Base-by-base conservation (phyloP, 1,140 invertebrate species). In the Anoplolepis gracilipes region DNA sequence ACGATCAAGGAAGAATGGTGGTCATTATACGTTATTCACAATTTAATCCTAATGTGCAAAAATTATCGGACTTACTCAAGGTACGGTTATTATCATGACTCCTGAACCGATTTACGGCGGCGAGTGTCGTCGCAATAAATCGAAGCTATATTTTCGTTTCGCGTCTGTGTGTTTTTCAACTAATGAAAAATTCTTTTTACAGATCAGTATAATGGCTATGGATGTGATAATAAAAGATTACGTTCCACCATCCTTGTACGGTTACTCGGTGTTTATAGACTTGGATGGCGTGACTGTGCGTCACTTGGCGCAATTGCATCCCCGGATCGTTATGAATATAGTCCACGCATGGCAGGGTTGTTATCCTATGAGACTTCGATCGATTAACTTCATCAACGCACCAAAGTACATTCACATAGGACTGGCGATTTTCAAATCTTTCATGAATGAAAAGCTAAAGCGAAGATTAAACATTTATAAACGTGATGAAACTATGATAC, bases 351-450 rank as follows among this genome's bases (percentile, higher is more conserved):
- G 96, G 97, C 96, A 97, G 93, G 96, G 96, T 53, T 96, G 96
- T 49, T 97, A 97, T 91, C 97, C 97, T 8, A 95, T 96, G 11
- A 95, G 97, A 86, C 96, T 97, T 16, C 96, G 97, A 88, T 94
- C 96, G 1, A 92, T 97, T 39, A 96, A 97, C 88, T 97, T 97
- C 90, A 94, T 97, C 1, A 97, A 98, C 92, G 95, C 97, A 2
- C 97, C 97, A 0, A 88, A 91, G 0, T 96, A 97, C 85, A 95
- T 97, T 19, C 97, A 97, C 90, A 93, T 96, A 5, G 94, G 97
- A 3, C 93, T 98, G 30, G 96, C 96, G 67, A 95, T 98, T 11
- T 96, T 97, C 77, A 96, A 96, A 92, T 95, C 92, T 79, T 98
- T 98, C 88, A 96, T 98, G 96, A 96, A 95, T 30, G 94, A 96